Evolutionary conservation across 1,140 invertebrate species (phyloP).

Genomic region (Sesamia nonagrioides): DNA sequence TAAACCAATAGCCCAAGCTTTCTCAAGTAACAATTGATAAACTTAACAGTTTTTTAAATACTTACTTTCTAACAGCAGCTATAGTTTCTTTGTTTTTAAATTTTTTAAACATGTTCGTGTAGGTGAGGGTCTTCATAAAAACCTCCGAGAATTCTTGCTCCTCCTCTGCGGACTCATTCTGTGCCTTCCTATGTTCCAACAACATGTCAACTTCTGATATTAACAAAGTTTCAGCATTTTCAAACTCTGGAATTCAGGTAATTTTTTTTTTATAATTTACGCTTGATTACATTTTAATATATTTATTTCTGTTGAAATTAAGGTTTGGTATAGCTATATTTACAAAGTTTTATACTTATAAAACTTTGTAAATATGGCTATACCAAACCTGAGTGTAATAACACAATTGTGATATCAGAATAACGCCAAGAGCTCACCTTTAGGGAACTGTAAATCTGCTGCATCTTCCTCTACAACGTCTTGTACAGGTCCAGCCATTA

Average conservation of each 20-base stretch:
- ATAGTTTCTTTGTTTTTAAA: conserved; percentile 99
- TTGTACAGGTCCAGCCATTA: conserved; percentile 77
- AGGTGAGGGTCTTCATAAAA: conserved; percentile 99
- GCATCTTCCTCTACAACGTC: conserved; percentile 95
- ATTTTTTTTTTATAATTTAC: neutral
- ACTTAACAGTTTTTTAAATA: neutral
- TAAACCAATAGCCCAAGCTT: too few species aligned
- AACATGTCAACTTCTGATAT: conserved; percentile 99
- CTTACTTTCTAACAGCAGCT: conserved; percentile 95
- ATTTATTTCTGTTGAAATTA: too few species aligned
- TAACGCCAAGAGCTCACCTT: conserved; percentile 88
- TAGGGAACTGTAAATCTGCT: conserved; percentile 95
- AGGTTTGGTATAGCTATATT: too few species aligned
- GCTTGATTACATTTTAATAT: neutral
- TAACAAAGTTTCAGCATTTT: conserved; percentile 98
- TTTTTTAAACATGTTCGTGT: conserved; percentile 98
- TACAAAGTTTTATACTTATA: too few species aligned
- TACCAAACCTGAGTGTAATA: too few species aligned
- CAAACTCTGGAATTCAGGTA: conserved; percentile 94
- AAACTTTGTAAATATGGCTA: too few species aligned
- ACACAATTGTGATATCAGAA: too few species aligned
- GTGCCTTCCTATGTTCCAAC: conserved; percentile 98
- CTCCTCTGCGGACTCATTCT: conserved; percentile 99
- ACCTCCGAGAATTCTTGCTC: conserved; percentile 99
- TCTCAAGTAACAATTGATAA: neutral